phyloP scores from a whole-genome alignment of 2,797 vertebrate genomes.

The Rhinella marina region DNA sequence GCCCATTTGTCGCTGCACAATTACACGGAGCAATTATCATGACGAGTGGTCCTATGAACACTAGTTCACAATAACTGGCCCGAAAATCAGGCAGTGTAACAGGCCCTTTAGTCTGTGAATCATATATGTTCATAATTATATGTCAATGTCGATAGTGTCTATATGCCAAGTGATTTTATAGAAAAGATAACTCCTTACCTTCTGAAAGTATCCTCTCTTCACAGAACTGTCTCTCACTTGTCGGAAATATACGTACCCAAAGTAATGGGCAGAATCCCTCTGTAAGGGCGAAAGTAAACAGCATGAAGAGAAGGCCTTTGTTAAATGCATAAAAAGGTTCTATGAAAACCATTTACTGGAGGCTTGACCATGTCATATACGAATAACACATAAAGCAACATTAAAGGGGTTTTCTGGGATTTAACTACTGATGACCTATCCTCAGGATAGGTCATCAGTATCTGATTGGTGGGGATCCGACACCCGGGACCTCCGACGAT shows the following conservation, averaged over 20 bases:
- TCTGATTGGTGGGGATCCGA: no score
- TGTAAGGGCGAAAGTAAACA: constrained; percentile 63
- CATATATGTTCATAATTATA: neutral
- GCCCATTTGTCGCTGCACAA: no score
- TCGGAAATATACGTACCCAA: constrained; percentile 92
- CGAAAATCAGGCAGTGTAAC: no score
- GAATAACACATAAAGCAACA: neutral
- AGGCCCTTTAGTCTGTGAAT: no score
- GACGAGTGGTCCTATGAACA: no score
- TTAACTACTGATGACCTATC: no score
- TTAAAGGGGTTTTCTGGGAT: no score
- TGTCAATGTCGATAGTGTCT: neutral
- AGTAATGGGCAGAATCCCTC: constrained; percentile 88
- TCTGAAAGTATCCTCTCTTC: constrained; percentile 96
- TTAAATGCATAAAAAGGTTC: neutral
- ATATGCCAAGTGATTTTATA: neutral
- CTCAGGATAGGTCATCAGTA: no score
- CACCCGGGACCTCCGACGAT: no score
- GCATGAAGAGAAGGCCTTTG: neutral
- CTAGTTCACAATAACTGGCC: no score
- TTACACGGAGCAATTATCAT: no score
- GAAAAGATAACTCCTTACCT: constrained; percentile 76
- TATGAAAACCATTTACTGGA: neutral
- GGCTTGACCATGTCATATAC: neutral
- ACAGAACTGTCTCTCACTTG: constrained; percentile 92